phyloP scores from a whole-genome alignment of 2,797 vertebrate genomes.

The Eleutherodactylus coqui region DNA sequence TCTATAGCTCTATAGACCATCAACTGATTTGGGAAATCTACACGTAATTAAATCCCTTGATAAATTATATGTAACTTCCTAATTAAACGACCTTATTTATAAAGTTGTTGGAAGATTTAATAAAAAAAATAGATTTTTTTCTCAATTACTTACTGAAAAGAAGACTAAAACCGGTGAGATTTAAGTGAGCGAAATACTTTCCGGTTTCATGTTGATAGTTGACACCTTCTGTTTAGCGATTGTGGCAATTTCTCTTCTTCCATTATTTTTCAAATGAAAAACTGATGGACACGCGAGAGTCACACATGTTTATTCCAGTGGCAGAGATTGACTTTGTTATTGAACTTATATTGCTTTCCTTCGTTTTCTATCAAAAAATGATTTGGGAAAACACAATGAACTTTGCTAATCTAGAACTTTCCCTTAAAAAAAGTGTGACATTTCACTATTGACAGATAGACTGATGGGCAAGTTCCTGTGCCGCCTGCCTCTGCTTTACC shows the following conservation, averaged over 20 bases:
- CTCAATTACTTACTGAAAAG: not conserved
- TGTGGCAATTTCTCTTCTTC: slow-evolving; percentile 57
- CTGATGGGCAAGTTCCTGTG: slow-evolving; percentile 20
- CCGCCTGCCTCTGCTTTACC: slow-evolving; percentile 8
- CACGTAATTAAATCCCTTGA: not conserved
- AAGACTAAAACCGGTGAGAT: not conserved
- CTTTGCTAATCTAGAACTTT: slow-evolving; percentile 49
- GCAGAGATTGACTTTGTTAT: slow-evolving; percentile 60
- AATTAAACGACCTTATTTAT: not conserved
- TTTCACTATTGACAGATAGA: slow-evolving; percentile 44
- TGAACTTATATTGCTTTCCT: slow-evolving; percentile 51
- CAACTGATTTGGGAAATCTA: not conserved
- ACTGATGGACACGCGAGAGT: slow-evolving; percentile 60
- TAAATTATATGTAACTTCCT: not conserved
- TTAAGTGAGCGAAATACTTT: slow-evolving; percentile 29
- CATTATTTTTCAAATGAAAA: slow-evolving; percentile 63
- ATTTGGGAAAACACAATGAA: slow-evolving; percentile 32
- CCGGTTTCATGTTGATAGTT: slow-evolving; percentile 23
- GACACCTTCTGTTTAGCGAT: slow-evolving; percentile 56
- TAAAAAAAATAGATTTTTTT: slow-evolving; percentile 22
- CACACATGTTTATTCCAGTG: slow-evolving; percentile 59
- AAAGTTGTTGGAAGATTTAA: not conserved
- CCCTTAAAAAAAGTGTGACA: slow-evolving; percentile 38
- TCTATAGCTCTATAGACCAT: not conserved
- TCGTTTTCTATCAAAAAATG: slow-evolving; percentile 49